Conservation (phyloP, 2,797 vertebrate species). For the Heliangelus exortis region DNA sequence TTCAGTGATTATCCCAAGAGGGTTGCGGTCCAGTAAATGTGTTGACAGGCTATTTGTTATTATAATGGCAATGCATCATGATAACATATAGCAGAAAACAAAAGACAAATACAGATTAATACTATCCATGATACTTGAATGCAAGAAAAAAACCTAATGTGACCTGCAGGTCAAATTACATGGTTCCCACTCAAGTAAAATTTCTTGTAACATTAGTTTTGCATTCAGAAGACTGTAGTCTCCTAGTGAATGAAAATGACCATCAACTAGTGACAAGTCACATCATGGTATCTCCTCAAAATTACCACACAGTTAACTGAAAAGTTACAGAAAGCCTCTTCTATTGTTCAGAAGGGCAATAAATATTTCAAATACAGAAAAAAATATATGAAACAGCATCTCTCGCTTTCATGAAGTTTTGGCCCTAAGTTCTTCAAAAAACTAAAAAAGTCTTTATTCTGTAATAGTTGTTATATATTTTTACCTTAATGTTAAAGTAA, state of each 20-base stretch:
- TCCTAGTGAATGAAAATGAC: neutral
- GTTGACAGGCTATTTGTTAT: constrained; percentile 78
- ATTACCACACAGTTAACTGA: neutral
- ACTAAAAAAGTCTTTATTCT: neutral
- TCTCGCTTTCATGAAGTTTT: neutral
- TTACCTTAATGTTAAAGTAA: neutral
- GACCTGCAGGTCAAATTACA: neutral
- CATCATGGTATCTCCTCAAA: neutral
- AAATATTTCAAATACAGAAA: neutral
- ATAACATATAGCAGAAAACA: constrained; percentile 55
- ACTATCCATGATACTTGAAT: neutral
- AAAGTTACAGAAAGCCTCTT: neutral
- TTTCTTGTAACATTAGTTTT: neutral
- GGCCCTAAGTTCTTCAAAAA: neutral
- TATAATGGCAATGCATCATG: constrained; percentile 61
- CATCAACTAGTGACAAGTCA: neutral
- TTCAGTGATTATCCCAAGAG: constrained; percentile 77
- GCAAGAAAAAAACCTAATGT: neutral
- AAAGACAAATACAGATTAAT: constrained; percentile 56
- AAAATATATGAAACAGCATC: neutral
- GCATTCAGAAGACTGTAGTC: neutral
- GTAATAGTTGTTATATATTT: neutral
- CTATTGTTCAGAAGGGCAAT: neutral
- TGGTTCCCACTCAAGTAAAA: neutral
- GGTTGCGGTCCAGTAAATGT: constrained; percentile 72